Evolutionary conservation across 2,888 invertebrate species (phyloP).

Genomic region (Lasioglossum oenotherae): DNA sequence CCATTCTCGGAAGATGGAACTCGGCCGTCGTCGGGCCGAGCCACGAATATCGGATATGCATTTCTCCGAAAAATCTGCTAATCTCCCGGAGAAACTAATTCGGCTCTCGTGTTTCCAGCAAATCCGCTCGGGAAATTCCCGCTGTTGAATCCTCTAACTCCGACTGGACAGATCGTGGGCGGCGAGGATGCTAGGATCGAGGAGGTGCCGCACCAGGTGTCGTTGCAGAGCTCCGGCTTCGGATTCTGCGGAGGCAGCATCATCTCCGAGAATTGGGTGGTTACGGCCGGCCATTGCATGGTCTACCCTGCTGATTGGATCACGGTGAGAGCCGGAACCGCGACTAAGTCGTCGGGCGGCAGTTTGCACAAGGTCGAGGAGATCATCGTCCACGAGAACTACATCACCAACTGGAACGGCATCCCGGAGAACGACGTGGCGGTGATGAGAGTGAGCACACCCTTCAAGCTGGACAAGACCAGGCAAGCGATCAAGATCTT

Average conservation of each 20-base stretch:
- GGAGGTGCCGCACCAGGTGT: conserved; percentile 70
- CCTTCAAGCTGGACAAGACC: conserved; percentile 84
- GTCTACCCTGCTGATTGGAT: conserved; percentile 29
- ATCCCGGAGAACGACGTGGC: conserved; percentile 85
- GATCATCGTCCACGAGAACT: conserved; percentile 62
- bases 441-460: conserved; percentile 84
- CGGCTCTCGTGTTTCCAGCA: conserved; percentile 2
- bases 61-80: neutral
- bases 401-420: conserved; percentile 44
- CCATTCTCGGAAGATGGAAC: neutral
- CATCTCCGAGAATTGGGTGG: conserved; percentile 85
- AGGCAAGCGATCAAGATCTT: conserved; percentile 85
- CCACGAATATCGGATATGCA: neutral
- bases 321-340: conserved; percentile 75
- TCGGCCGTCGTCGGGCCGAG: neutral
- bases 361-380: conserved; percentile 42
- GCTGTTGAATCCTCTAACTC: conserved; percentile 16
- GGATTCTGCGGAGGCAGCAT: conserved; percentile 87
- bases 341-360: conserved; percentile 79
- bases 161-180: conserved; percentile 60
- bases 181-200: conserved; percentile 62
- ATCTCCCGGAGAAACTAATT: neutral
- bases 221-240: conserved; percentile 75
- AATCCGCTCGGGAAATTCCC: conserved; percentile 4
- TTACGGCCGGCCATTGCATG: conserved; percentile 88